Evolutionary conservation across 2,888 invertebrate species (phyloP), one percentile per base, ranked within the genome.

Genomic region (Zaprionus bogoriensis): DNA sequence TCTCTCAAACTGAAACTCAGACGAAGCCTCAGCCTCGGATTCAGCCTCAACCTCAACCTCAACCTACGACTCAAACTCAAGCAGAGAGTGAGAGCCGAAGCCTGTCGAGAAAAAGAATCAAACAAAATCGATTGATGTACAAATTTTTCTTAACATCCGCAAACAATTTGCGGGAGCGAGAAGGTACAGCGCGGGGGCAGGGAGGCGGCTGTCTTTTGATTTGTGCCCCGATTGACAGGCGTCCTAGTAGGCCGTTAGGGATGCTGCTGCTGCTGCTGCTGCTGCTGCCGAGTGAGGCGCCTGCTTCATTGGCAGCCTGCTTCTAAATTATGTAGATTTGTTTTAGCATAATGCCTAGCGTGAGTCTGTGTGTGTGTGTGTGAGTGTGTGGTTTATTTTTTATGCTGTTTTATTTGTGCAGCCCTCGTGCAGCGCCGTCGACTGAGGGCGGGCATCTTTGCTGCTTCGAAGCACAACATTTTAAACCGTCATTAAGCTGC

Each of bases 101-200:
- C 19, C 53, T 32, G 74, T 60, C 62, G 39, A 28, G 45, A 27
- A 50, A 55, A 66, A 65, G 75, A 82, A 85, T 82, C 85, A 77
- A 84, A 79, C 77, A 77, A 82, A 85, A 82, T 82, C 81, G 81
- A 82, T 82, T 82, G 85, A 82, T 85, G 77, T 84, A 82, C 77
- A 84, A 79, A 81, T 81, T 81, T 77, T 84, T 79, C 80, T 75
- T 64, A 80, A 64, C 84, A 83, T 83, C 81, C 84, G 84, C 83
- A 75, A 80, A 73, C 77, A 79, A 79, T 83, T 80, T 79, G 74
- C 6, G 17, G n/a, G 6, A 19, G 28, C n/a, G 19, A 2, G 22
- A n/a, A n/a, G n/a, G 10, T 1, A 6, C 2, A 12, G 19, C 19
- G 17, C 9, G 0, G 9, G 10, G 38, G 38, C 7, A 3, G 14